Evolutionary conservation across 2,797 vertebrate genomes (phyloP).

Genomic region (Karalla daura): DNA sequence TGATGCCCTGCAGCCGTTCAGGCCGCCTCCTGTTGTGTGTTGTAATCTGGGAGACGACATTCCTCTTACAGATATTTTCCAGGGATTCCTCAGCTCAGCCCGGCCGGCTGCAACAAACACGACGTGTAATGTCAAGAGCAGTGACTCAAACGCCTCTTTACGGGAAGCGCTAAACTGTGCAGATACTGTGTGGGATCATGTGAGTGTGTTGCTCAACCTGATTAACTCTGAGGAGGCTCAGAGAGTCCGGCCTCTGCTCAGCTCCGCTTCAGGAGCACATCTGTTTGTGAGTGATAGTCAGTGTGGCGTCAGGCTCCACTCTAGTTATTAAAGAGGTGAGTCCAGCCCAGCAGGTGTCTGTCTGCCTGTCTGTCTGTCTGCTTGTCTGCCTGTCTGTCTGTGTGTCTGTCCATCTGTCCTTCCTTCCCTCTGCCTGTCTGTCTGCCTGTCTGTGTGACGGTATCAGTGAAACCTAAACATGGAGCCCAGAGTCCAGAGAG

Average conservation of each 20-base stretch:
- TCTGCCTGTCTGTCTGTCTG: no score
- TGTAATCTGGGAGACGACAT: constrained; percentile 34
- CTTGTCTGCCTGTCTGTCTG: no score
- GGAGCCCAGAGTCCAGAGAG: neutral
- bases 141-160: neutral
- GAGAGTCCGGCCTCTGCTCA: neutral
- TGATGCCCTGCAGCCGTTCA: constrained; percentile 27
- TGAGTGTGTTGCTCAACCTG: constrained; percentile 2
- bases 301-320: constrained; percentile 27
- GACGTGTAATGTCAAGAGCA: constrained; percentile 5
- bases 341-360: constrained; percentile 17
- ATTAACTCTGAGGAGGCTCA: constrained; percentile 2
- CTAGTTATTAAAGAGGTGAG: constrained; percentile 53
- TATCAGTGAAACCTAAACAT: constrained; percentile 4
- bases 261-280: constrained; percentile 32
- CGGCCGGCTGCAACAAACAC: no score
- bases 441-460: no score
- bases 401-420: no score
- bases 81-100: constrained; percentile 31
- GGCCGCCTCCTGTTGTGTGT: constrained; percentile 21
- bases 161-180: neutral
- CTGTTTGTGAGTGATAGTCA: constrained; percentile 55
- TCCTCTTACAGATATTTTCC: constrained; percentile 36
- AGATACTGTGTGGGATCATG: neutral
- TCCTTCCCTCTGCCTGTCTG: no score